Evolutionary conservation across 2,797 vertebrate genomes (phyloP).

Genomic region (Etheostoma perlongum): DNA sequence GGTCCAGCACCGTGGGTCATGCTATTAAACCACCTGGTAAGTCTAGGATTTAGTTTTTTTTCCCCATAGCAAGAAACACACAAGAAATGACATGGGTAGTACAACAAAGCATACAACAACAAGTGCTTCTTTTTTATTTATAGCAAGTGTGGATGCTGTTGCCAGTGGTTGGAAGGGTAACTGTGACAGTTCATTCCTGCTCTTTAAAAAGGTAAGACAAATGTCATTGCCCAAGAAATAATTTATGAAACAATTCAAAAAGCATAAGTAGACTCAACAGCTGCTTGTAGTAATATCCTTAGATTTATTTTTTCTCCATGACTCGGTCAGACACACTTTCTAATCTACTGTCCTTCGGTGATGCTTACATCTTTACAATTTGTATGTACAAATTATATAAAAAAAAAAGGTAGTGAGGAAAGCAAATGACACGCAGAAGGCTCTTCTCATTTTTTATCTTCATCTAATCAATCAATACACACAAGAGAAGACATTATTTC

Average conservation of each 20-base stretch:
- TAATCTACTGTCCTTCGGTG: too few relatives aligned
- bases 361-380: too few relatives aligned
- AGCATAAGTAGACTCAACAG: not conserved
- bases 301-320: not conserved
- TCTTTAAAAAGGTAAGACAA: conserved; percentile 91
- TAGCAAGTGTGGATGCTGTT: conserved; percentile 74
- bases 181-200: conserved; percentile 84
- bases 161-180: conserved; percentile 83
- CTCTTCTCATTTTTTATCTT: too few relatives aligned
- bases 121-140: not conserved
- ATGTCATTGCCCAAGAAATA: not conserved
- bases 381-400: too few relatives aligned
- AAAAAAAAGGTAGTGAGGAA: too few relatives aligned
- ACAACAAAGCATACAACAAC: not conserved
- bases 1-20: conserved; percentile 94
- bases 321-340: too few relatives aligned
- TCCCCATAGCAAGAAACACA: not conserved
- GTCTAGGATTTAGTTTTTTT: not conserved
- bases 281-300: not conserved
- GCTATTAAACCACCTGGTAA: conserved; percentile 83
- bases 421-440: too few relatives aligned
- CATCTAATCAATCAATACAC: too few relatives aligned
- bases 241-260: not conserved
- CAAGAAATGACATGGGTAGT: not conserved
- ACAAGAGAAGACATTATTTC: too few relatives aligned